phyloP scores from a whole-genome alignment of 2,797 vertebrate genomes.

The Fistularia commersonii region DNA sequence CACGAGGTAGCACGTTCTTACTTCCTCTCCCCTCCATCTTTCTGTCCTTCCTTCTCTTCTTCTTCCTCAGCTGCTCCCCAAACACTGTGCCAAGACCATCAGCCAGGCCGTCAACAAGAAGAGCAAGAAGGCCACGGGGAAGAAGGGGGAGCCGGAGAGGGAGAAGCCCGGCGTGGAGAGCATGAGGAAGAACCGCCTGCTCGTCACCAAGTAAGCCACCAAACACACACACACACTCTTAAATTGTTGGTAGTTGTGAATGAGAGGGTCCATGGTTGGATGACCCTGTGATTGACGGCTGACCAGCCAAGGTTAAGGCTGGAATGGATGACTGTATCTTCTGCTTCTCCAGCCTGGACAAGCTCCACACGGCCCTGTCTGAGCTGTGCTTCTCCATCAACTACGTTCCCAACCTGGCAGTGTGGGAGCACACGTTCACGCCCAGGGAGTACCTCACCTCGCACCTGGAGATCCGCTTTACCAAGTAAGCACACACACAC shows the following conservation, averaged over 20 bases:
- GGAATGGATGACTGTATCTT: not conserved
- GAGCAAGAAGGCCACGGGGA: conserved; percentile 94
- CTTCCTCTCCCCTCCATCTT: too few species aligned
- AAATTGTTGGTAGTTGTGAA: not conserved
- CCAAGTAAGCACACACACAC: conserved; percentile 83
- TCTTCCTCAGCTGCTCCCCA: conserved; percentile 86
- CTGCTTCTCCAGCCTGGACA: conserved; percentile 82
- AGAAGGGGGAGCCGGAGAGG: conserved; percentile 95
- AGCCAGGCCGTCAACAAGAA: conserved; percentile 99
- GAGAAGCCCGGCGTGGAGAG: conserved; percentile 98
- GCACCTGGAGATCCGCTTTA: conserved; percentile 98
- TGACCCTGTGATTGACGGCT: too few species aligned
- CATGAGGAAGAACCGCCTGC: conserved; percentile 96
- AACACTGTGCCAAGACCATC: conserved; percentile 99
- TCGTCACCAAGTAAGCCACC: conserved; percentile 77
- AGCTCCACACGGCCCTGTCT: conserved; percentile 97
- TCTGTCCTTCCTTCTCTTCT: not conserved
- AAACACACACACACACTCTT: not conserved
- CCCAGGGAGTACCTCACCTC: conserved; percentile 97
- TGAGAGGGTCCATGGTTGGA: too few species aligned
- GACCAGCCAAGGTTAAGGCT: not conserved
- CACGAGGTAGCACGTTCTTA: too few species aligned
- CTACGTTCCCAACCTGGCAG: conserved; percentile 95
- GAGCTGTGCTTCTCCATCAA: conserved; percentile 99
- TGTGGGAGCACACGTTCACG: conserved; percentile 98